Evolutionary conservation across 2,888 invertebrate genomes (phyloP).

Genomic region (Emmelina monodactyla): DNA sequence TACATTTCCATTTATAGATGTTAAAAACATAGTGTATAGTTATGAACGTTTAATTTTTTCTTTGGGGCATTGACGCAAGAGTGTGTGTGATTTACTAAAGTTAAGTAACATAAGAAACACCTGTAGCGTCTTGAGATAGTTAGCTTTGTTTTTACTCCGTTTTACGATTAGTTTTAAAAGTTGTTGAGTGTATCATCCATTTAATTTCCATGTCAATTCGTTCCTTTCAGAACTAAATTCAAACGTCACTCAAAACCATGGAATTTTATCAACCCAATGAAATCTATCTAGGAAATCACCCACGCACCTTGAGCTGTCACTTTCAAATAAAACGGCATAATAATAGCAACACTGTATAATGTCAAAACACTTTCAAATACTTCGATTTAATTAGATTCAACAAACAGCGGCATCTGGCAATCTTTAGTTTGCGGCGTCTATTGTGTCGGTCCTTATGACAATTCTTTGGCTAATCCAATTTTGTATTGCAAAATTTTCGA

Average conservation of each 20-base stretch:
- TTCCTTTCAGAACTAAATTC: too few relatives aligned
- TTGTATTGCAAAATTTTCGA: constrained; percentile 34
- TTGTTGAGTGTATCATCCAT: too few relatives aligned
- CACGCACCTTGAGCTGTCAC: constrained; percentile 14
- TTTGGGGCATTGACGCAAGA: too few relatives aligned
- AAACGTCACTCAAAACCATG: not conserved
- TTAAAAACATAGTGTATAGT: too few relatives aligned
- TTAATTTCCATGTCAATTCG: too few relatives aligned
- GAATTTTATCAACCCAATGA: not conserved
- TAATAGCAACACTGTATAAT: constrained; percentile 11
- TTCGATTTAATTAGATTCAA: constrained; percentile 33
- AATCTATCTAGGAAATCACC: not conserved
- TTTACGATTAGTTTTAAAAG: too few relatives aligned
- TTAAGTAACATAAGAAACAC: too few relatives aligned
- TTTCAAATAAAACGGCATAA: constrained; percentile 10
- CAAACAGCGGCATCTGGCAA: constrained; percentile 25
- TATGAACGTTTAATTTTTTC: too few relatives aligned
- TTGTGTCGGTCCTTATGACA: constrained; percentile 40
- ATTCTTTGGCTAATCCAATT: constrained; percentile 51
- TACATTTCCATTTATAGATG: too few relatives aligned
- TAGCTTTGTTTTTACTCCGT: too few relatives aligned
- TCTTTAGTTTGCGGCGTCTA: constrained; percentile 34
- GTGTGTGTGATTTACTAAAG: too few relatives aligned
- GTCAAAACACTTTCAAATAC: constrained; percentile 41
- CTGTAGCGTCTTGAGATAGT: too few relatives aligned